phyloP scores from a whole-genome alignment of 2,797 vertebrate species.

The Acipenser transmontanus region DNA sequence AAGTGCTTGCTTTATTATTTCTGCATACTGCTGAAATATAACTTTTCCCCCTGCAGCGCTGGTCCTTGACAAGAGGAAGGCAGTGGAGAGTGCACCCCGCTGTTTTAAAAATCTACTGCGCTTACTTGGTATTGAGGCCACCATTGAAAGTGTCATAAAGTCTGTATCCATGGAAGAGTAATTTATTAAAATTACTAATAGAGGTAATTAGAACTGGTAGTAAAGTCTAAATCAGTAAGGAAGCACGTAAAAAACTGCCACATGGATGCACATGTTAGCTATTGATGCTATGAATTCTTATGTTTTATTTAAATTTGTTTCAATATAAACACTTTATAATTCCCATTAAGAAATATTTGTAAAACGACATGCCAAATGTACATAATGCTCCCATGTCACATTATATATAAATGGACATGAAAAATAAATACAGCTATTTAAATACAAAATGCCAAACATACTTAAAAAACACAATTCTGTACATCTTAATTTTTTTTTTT shows the following conservation, averaged over 20 bases:
- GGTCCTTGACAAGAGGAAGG: constrained; percentile 28
- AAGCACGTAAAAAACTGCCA: not conserved
- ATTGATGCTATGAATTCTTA: constrained; percentile 8
- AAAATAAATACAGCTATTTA: constrained; percentile 87
- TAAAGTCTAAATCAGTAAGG: too few relatives aligned
- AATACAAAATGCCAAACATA: constrained; percentile 77
- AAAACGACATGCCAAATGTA: constrained; percentile 55
- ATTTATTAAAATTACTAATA: not conserved
- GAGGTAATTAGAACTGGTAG: too few relatives aligned
- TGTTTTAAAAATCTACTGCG: constrained; percentile 66
- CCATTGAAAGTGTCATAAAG: constrained; percentile 67
- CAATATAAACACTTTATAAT: constrained; percentile 70
- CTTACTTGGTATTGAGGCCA: constrained; percentile 65
- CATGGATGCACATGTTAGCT: constrained; percentile 9
- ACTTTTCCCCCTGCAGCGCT: constrained; percentile 38
- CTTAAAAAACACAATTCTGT: constrained; percentile 39
- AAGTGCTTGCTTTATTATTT: too few relatives aligned
- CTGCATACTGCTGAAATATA: too few relatives aligned
- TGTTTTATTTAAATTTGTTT: constrained; percentile 61
- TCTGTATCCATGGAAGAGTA: constrained; percentile 25
- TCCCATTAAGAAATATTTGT: constrained; percentile 56
- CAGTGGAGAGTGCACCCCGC: constrained; percentile 30
- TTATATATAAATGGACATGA: constrained; percentile 62
- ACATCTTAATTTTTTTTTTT: constrained; percentile 46
- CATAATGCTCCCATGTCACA: constrained; percentile 45